Conservation (phyloP, 2,888 invertebrate species). For the Aphodius sticticus region DNA sequence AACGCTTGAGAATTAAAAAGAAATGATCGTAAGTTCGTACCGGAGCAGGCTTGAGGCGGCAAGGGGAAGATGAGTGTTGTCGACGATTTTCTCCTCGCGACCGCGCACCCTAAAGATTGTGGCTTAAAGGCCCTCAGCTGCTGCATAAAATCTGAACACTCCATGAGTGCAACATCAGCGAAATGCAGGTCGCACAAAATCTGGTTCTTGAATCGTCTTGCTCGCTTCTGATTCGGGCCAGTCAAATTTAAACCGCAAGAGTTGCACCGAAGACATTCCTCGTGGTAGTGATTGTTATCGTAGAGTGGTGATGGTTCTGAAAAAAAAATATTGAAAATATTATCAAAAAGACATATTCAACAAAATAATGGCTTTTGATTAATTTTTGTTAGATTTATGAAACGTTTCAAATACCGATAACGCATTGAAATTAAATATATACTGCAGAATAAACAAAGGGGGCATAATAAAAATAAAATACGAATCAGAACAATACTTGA, state of each 20-base stretch:
- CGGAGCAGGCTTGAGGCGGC: conserved; percentile 94
- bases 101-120: conserved; percentile 94
- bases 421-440: background rate
- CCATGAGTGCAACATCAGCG: conserved; percentile 96
- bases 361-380: too few species aligned
- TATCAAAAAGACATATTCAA: too few species aligned
- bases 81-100: conserved; percentile 91
- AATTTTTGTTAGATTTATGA: background rate
- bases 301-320: conserved; percentile 90
- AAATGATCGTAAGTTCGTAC: conserved; percentile 67
- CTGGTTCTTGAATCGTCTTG: conserved; percentile 79
- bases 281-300: conserved; percentile 96
- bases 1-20: too few species aligned
- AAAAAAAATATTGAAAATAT: too few species aligned
- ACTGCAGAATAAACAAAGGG: too few species aligned
- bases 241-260: conserved; percentile 93
- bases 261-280: conserved; percentile 96
- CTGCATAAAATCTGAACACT: conserved; percentile 97
- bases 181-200: conserved; percentile 96
- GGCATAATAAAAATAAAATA: too few species aligned
- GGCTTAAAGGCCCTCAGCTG: conserved; percentile 95
- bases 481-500: too few species aligned
- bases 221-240: conserved; percentile 80
- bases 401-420: background rate
- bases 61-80: conserved; percentile 93